Evolutionary conservation across 2,113 vertebrate species (phyloP), one percentile per base, ranked within the genome.

Genomic region (Crocuta crocuta): DNA sequence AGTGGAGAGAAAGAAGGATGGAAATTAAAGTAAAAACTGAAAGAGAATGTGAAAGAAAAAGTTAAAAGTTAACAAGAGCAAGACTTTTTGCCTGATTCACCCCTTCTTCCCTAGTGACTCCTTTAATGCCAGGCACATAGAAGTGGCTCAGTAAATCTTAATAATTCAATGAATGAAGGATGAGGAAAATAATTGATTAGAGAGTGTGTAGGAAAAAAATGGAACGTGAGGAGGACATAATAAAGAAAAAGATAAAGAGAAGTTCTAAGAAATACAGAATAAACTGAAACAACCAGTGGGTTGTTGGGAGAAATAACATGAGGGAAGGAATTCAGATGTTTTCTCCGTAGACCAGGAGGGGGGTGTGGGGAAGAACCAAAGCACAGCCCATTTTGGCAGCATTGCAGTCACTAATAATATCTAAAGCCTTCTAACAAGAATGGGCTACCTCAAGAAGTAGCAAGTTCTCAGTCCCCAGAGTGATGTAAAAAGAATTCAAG

Each of bases 1-100:
- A 53, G 10, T 19, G 1, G 5, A 33, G 43, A 11, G 0, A 43
- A 65, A 70, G 21, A 28, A 63, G 19, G 3, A 33, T 71, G 21
- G 45, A 17, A 8, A 55, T n/a, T 28, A 76, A 97, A 48, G 23
- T n/a, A 85, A 92, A 97, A 80, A 43, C 39, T 80, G 63, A 76
- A 17, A 83, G 17, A 79, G 9, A 68, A 83, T 50, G 13, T 28
- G 26, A 70, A 81, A 76, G 3, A 53, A 71, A 82, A 71, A 39
- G 39, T 39, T 39, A 39, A 39, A 31, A 76, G 21, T 21, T 79
- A 2, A 70, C 33, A 5, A 4, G 2, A 70, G 26, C 3, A 70
- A 82, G 23, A 74, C 16, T 33, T 82, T 86, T 78, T 48, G 7
- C 19, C 31, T 83, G 10, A 90, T 35, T 48, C n/a, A 28, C 15